Percentiles rank a stretch among this genome's conserved stretches.
phyloP scores from a whole-genome alignment of 2,888 invertebrate species.

The Pandemis cinnamomeana region DNA sequence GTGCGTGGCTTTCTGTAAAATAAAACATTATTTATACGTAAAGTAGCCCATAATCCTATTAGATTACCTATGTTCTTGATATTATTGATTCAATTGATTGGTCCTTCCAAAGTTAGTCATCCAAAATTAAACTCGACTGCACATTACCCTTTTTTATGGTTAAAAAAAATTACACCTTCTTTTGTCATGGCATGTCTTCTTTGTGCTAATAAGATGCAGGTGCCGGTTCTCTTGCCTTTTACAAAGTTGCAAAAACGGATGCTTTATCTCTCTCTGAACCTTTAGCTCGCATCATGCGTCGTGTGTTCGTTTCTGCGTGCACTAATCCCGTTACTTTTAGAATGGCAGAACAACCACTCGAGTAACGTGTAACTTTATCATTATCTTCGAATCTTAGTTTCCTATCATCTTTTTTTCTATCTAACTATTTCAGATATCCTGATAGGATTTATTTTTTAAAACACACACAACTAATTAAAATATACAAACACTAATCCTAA shows the following conservation, averaged over 20 bases:
- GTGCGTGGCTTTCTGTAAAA: not conserved
- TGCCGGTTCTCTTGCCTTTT: constrained; percentile 9
- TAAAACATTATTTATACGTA: not conserved
- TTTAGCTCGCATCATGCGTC: constrained; percentile 11
- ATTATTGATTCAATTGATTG: not conserved
- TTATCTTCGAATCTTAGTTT: not conserved
- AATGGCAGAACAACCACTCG: constrained; percentile 1
- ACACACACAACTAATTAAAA: no score
- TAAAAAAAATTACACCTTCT: not conserved
- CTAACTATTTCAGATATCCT: not conserved
- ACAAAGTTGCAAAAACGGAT: constrained; percentile 4
- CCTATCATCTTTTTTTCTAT: not conserved
- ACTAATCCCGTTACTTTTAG: constrained; percentile 7
- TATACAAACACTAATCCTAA: no score
- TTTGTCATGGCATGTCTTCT: constrained; percentile 4
- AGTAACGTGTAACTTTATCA: not conserved
- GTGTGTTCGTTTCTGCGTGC: constrained; percentile 20
- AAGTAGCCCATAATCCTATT: not conserved
- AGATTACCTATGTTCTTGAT: not conserved
- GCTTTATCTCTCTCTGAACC: not conserved
- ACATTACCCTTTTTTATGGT: not conserved
- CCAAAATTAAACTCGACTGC: not conserved
- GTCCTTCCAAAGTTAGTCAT: not conserved
- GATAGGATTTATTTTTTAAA: no score
- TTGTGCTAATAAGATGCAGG: constrained; percentile 14